These are phyloP conservation scores for Colaptes auratus DNA, from an alignment of 2,113 vertebrate species.

Conservation along the genomic window DNA sequence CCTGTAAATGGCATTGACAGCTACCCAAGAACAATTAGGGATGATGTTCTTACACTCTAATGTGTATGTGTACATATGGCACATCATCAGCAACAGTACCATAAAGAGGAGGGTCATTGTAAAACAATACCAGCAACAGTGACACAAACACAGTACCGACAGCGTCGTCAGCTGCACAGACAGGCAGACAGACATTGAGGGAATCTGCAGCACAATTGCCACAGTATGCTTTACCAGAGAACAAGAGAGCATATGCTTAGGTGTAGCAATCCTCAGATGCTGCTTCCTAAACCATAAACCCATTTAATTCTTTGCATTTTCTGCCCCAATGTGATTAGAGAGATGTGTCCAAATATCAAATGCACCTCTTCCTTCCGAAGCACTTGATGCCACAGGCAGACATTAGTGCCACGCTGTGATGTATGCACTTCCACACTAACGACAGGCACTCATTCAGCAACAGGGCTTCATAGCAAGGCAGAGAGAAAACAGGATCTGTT, in stretches of 20 bases:
- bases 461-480: background rate
- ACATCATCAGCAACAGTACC: constrained; percentile 35
- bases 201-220: background rate
- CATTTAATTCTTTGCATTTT: background rate
- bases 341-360: background rate
- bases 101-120: constrained; percentile 36
- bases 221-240: background rate
- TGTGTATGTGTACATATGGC: constrained; percentile 54
- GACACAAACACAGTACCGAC: background rate
- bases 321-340: background rate
- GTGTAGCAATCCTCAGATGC: background rate
- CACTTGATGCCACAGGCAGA: background rate
- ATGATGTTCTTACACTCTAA: constrained; percentile 40
- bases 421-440: background rate
- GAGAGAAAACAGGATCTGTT: background rate
- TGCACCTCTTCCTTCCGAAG: background rate
- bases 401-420: background rate
- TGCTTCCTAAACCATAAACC: background rate
- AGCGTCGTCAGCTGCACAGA: constrained; percentile 47
- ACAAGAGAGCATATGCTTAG: constrained; percentile 12
- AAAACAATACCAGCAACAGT: constrained; percentile 28
- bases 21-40: constrained; percentile 48
- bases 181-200: constrained; percentile 30
- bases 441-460: background rate
- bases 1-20: constrained; percentile 30